A percentile compares a stretch with the other conserved stretches of the same genome.
phyloP scores from a whole-genome alignment of 2,888 invertebrate genomes.

The Toxonevra muliebris region DNA sequence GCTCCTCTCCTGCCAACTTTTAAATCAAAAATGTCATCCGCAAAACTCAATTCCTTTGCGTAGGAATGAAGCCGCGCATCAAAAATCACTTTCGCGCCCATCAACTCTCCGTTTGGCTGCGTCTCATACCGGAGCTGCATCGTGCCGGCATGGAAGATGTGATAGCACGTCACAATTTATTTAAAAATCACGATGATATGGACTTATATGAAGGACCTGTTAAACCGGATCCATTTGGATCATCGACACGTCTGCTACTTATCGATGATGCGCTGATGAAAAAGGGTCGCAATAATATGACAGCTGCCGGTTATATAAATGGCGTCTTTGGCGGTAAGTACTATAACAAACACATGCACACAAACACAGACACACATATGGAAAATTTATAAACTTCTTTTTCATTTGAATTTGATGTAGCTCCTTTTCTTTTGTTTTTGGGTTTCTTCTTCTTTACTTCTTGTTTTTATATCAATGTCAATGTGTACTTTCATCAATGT shows the following conservation, averaged over 20 bases:
- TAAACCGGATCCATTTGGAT: conserved; percentile 79
- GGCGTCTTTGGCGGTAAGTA: conserved; percentile 62
- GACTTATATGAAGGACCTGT: conserved; percentile 90
- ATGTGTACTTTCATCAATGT: no score
- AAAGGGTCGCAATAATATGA: conserved; percentile 55
- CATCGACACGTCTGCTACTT: conserved; percentile 58
- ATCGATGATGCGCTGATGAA: conserved; percentile 62
- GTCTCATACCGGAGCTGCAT: conserved; percentile 90
- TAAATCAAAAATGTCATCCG: no score
- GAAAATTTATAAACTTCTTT: conserved; percentile 2
- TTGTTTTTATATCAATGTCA: no score
- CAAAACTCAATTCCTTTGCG: no score
- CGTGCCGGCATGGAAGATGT: conserved; percentile 90
- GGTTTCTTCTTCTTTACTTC: conserved; percentile 17
- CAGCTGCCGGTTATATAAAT: conserved; percentile 50
- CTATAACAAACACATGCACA: background rate
- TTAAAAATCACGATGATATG: conserved; percentile 88
- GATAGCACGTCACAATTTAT: conserved; percentile 86
- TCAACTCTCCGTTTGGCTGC: conserved; percentile 93
- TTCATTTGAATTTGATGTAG: no score
- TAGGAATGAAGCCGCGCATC: conserved; percentile 90
- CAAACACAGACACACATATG: conserved; percentile 1
- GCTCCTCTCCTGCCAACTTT: no score
- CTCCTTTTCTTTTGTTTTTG: conserved; percentile 20
- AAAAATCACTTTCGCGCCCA: conserved; percentile 95